Evolutionary conservation across 2,888 invertebrate species (phyloP), one percentile per base, ranked within the genome.

Genomic region (Arrhopalites spinosus): DNA sequence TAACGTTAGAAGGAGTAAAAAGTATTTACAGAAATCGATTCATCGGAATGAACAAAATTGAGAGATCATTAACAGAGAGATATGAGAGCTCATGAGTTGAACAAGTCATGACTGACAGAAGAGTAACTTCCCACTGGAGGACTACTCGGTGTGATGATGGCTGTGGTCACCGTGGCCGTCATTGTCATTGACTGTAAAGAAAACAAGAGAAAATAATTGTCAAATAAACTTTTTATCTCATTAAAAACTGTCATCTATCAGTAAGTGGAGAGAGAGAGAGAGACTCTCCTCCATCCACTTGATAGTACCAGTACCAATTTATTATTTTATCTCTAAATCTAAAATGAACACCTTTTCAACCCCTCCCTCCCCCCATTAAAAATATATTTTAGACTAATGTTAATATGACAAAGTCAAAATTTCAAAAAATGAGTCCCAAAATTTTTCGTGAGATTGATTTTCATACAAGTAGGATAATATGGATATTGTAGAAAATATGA

Each of bases 101-200:
- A 76, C 15, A 78, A 47, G 25, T 80, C 81, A 74, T 81, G 80
- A 70, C 80, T 81, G 72, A 78, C 80, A 73, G 80, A 79, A 70
- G 81, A 79, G 74, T 81, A 79, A 78, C 78, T 80, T 77, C 79
- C 76, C 68, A 78, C 71, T 17, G 68, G 66, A 29, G 67, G 68
- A 47, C 64, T 71, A 36, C 76, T 76, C 20, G 76, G 71, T 2
- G 72, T 68, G 15, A 68, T 72, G 56, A 76, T 69, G 53, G 76
- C 73, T 30, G 69, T 76, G 1, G 67, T 73, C 74, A 81, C 78
- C 20, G 81, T 72, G 29, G 77, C 79, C 27, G 80, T 79, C 63
- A 80, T 75, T 72, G 81, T 80, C 81, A 82, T 81, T 27, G 81
- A 81, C 82, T 82, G 79, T 25, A 78, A 78, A 50, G n/a, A n/a